Base-by-base conservation (phyloP, 2,888 invertebrate species). In the Cantharis rustica region DNA sequence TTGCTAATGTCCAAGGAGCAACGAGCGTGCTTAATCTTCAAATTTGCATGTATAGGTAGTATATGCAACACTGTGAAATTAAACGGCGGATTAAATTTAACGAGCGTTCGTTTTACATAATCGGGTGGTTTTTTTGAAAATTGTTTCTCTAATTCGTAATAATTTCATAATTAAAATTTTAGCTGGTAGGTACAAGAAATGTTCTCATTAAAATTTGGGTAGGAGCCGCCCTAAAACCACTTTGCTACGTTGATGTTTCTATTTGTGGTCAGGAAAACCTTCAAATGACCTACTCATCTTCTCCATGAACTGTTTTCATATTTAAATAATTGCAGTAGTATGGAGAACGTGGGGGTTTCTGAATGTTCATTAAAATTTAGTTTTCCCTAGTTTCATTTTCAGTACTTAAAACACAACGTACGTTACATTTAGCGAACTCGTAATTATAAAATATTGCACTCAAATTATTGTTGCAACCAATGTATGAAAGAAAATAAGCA, bases 301-400 rank as follows among this genome's bases (percentile, higher is more conserved):
- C 68, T 66, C 61, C 71, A 66, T 68, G 47, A 69, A 64, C 68
- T 75, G 73, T 77, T 74, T 80, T 81, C 80, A 81, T 81, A 82
- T 81, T 81, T 79, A 78, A 79, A 80, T 82, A 83, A 84, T 83
- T 82, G 82, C 75, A 79, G 31, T 31, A 31, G 83, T 80, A 80
- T 81, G 80, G 81, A 81, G 83, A 81, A 81, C 81, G 77, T 80
- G 75, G 73, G 79, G 80, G 80, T 79, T 81, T 77, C 76, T 78
- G 77, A 79, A 79, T 79, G 81, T 85, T 85, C 85, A 85, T 85
- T 85, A 85, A 84, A 85, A 85, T 85, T 84, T 85, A 85, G 83
- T 80, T 82, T 83, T 82, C 83, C 82, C 83, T 31, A 79, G 83
- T 83, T 82, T 83, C 82, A 79, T 82, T 79, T 79, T 74, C 68